These are phyloP conservation scores for Numida meleagris DNA, from an alignment of 2,113 vertebrate genomes.

Conservation along the genomic window DNA sequence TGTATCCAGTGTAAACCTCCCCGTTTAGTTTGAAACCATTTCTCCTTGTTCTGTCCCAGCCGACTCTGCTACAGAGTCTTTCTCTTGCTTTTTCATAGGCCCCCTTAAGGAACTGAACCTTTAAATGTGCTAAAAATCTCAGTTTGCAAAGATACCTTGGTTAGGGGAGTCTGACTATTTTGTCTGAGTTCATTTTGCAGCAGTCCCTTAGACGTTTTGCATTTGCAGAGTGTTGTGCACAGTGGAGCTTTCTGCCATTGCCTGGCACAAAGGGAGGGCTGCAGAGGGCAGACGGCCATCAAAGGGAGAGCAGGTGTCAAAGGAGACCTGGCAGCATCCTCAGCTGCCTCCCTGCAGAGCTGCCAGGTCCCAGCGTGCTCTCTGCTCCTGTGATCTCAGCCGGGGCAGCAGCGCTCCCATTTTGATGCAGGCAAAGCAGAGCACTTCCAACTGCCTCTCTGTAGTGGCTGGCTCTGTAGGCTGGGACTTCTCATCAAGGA, in stretches of 20 bases:
- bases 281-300: neutral
- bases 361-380: neutral
- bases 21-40: too few relatives aligned
- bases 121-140: neutral
- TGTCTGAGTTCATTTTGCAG: neutral
- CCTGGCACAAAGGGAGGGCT: neutral
- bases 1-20: too few relatives aligned
- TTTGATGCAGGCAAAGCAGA: slow-evolving; percentile 39
- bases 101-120: neutral
- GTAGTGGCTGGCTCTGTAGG: neutral
- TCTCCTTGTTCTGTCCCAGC: too few relatives aligned
- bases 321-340: neutral
- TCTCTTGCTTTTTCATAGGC: too few relatives aligned
- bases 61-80: too few relatives aligned
- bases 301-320: neutral
- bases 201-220: neutral
- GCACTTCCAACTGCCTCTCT: neutral
- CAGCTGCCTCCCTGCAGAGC: neutral
- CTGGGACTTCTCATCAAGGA: neutral
- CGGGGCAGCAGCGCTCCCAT: neutral
- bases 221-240: neutral
- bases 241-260: neutral
- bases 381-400: slow-evolving; percentile 47
- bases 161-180: neutral
- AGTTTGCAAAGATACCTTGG: neutral